Base-by-base conservation (phyloP, 2,113 vertebrate species). In the Eupsittula cactorum region DNA sequence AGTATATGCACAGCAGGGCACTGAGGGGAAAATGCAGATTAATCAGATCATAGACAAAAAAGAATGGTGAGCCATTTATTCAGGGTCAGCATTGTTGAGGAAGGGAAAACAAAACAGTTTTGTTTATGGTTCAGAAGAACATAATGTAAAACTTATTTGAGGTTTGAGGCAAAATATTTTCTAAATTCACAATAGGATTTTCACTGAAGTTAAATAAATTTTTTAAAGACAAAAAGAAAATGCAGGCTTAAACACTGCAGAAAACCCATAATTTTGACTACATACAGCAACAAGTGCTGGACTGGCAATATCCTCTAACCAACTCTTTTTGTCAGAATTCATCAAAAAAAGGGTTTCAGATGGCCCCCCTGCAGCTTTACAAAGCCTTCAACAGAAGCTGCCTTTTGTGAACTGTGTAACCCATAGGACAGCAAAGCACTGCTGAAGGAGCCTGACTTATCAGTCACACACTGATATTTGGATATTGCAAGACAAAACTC, bases 221-320 rank as follows among this genome's bases (percentile, higher is more conserved):
- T 90, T 94, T 90, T 67, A 47, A 74, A 86, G 50, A 75, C 79
- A 33, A 83, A 90, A 92, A 77, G 63, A 93, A 95, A 92, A 86
- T 2, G 6, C 14, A 49, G 29, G 59, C 65, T 91, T 91, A 78
- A 94, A 91, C 39, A 71, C 1, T 68, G 33, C 33, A 86, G 65
- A 73, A 91, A 79, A 28, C 16, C 28, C 29, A 47, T 78, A 3
- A 4, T 75, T 93, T 87, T 80, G 79, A 52, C 76, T 77, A 88
- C 19, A 27, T 74, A 67, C 37, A 87, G 73, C 68, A 91, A 92
- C 88, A 86, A 92, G 55, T 82, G 62, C 64, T 49, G 41, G 60
- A 37, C 50, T 90, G 42, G 83, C 73, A 84, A 55, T 78, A 95
- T 78, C 69, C 77, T 95, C 73, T 83, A 92, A 83, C 69, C 46